Base-by-base conservation (phyloP, 2,888 invertebrate genomes). In the Zeuzera pyrina region DNA sequence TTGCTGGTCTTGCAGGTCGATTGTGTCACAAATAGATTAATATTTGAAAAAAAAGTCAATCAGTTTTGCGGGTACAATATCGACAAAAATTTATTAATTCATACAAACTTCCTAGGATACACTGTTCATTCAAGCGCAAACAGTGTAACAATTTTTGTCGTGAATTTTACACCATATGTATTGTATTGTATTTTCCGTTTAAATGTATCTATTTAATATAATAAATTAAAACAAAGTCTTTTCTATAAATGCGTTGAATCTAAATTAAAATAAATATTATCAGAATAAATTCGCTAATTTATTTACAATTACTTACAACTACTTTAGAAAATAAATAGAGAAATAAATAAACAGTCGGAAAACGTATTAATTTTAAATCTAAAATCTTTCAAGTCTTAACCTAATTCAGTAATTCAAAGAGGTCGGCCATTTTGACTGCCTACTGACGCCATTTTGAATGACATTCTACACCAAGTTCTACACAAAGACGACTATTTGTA, bases 311-410 rank as follows among this genome's bases (percentile, higher is more conserved):
- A 58, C 63, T 56, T 64, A 70, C 47, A 31, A 61, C 69, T 66
- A 24, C 38, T 40, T 53, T 37, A 55, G 49, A 54, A 42, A 76
- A 77, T 74, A 73, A 74, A 77, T 77, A 72, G 55, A 62, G 57
- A 52, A 67, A 67, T 68, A 76, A 78, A 74, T 74, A 73, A 71
- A 73, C 70, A 72, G 69, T 74, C 71, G 42, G n/a, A 52, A 54
- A 25, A 54, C 53, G 45, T 49, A 49, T 32, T 34, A 30, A 38
- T 39, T 39, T 50, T 49, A 52, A 47, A 34, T 42, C 47, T 51
- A 59, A 51, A 48, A 50, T 57, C 50, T 43, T 47, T 45, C 25
- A 33, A 15, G 3, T 25, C 25, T 28, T 28, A 28, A 7, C 28
- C 15, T 12, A 28, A 28, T 15, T 14, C 6, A 10, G 8, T 3